Conservation (phyloP, 1,140 invertebrate genomes). For the Protaetia brevitarsis region DNA sequence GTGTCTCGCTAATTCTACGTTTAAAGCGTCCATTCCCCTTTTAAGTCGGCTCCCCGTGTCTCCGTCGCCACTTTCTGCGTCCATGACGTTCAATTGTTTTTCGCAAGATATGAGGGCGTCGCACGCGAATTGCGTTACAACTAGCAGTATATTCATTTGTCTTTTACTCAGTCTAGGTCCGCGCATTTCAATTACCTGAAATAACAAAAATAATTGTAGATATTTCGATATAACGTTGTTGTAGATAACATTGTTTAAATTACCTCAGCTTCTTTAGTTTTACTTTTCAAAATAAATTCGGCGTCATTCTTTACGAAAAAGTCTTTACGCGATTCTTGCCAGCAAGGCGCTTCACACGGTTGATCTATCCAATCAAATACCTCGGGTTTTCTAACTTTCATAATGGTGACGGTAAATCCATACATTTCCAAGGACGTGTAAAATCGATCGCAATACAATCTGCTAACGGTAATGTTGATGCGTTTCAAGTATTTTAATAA, state of each 20-base stretch:
- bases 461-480: constrained; percentile 49
- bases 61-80: constrained; percentile 60
- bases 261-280: constrained; percentile 23
- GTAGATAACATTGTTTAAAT: not conserved
- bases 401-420: constrained; percentile 62
- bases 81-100: constrained; percentile 60
- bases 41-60: constrained; percentile 64
- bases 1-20: constrained; percentile 33
- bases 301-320: not conserved
- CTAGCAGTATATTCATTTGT: constrained; percentile 41
- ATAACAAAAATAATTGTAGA: not conserved
- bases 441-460: constrained; percentile 58
- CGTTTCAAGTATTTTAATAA: constrained; percentile 50
- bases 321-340: constrained; percentile 31
- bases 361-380: constrained; percentile 50
- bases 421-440: constrained; percentile 62
- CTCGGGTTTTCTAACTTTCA: constrained; percentile 50
- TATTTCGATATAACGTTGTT: not conserved
- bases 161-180: constrained; percentile 38
- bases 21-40: constrained; percentile 52
- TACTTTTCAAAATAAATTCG: not conserved
- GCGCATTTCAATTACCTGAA: constrained; percentile 9
- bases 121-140: constrained; percentile 51
- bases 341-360: constrained; percentile 48
- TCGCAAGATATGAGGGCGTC: constrained; percentile 56